Base-by-base conservation (phyloP, 2,888 invertebrate species). In the Callosobruchus maculatus region DNA sequence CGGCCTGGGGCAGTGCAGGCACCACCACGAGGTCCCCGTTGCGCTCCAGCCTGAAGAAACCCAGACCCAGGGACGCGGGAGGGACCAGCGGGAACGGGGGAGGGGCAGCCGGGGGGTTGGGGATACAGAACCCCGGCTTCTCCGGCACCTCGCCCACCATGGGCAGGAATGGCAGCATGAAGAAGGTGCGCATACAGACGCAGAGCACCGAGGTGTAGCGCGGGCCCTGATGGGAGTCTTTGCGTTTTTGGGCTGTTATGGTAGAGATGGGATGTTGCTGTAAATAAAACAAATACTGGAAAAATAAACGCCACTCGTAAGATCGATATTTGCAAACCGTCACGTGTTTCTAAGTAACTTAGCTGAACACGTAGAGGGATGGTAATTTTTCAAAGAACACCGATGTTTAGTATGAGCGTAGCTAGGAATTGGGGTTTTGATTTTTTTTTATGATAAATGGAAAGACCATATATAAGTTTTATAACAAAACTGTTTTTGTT, bases 121-220 rank as follows among this genome's bases (percentile, higher is more conserved):
- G 96, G 13, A 96, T 96, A 76, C 95, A 94, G 81, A 96, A 96
- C 88, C 96, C 95, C 0, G 93, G 93, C 67, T 95, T 93, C 81
- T 94, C 95, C 0, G 93, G 95, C 0, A 93, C 94, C 79, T 96
- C 95, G 20, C 96, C 96, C 0, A 93, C 95, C 0, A 89, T 96
- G 75, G 92, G 93, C 71, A 89, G 96, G 73, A 95, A 95, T 81
- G 95, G 95, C 0, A 96, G 95, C 83, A 93, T 95, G 83, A 96
- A 96, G 86, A 96, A 96, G 88, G 96, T 96, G 75, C 91, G 96
- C 77, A 96, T 97, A 86, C 95, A 96, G 85, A 96, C 96, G 67
- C 95, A 95, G 85, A 96, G 96, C 84, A 97, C 96, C 68, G 96
- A 96, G 86, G 96, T 96, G 77, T 96, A 88, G 72, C 30, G 96